Evolutionary conservation across 1,140 invertebrate species (phyloP), one percentile per base, ranked within the genome.

Genomic region (Rhyacophila brunnea): DNA sequence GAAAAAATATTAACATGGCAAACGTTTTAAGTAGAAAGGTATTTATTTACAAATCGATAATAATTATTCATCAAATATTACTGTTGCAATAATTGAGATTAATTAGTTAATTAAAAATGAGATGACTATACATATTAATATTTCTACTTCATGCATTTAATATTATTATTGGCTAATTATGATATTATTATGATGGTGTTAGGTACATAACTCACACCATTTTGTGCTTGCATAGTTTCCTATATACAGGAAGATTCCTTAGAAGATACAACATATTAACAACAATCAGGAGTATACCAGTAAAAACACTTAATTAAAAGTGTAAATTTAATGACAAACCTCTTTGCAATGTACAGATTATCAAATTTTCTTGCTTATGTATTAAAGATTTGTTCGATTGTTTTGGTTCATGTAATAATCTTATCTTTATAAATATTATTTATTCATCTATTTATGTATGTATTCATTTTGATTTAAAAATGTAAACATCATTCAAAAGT

Each of bases 401-500:
- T 38, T 36, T 53, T 55, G 53, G 53, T 55, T 55, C 53, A 32
- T 55, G 53, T 55, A 43, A 38, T 55, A 17, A 35, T 55, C 11
- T 28, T 32, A 23, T 20, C 11, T 42, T 28, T 45, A 54, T 43
- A 44, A 28, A 34, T 13, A 44, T 45, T 43, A 40, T 42, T 23
- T 9, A 43, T 47, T 13, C 34, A 36, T 45, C 44, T 45, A 40
- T 15, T 38, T 54, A 52, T 45, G 15, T 44, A 46, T 43, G 36
- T 15, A 45, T 32, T 18, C 28, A 32, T 40, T 36, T 46, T 45
- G 17, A 17, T 45, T 19, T 45, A 17, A 19, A 23, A 48, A 48
- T 57, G 54, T 57, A 57, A 40, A 57, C n/a, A 34, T 43, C 40
- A 55, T 49, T 57, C 43, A 55, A 49, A 57, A 57, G 54, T 57